Evolutionary conservation across 2,888 invertebrate genomes (phyloP).

Genomic region (Drosophila falleni): DNA sequence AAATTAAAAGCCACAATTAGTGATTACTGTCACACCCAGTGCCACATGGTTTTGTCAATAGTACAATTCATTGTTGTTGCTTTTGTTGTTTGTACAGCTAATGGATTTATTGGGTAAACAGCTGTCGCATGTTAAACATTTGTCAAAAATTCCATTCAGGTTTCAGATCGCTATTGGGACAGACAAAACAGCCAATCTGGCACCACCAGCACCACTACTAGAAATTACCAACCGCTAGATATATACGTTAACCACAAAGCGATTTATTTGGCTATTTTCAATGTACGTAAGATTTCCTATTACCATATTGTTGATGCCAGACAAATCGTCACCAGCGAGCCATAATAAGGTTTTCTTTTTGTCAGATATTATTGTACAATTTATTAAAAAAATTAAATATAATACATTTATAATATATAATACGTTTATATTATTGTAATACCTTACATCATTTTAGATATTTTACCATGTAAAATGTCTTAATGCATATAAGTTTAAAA

Average conservation of each 20-base stretch:
- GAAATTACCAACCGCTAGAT: conserved; percentile 2
- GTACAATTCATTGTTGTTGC: conserved; percentile 49
- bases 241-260: conserved; percentile 14
- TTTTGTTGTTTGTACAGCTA: conserved; percentile 70
- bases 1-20: conserved; percentile 69
- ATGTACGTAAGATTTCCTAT: conserved; percentile 10
- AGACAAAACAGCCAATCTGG: conserved; percentile 49
- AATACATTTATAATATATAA: no score
- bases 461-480: background rate
- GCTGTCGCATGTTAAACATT: conserved; percentile 76
- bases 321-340: conserved; percentile 30
- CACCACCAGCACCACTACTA: conserved; percentile 36
- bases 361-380: background rate
- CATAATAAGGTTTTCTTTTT: conserved; percentile 7
- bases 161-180: conserved; percentile 43
- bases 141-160: conserved; percentile 73
- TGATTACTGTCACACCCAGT: conserved; percentile 71
- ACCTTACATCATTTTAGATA: no score
- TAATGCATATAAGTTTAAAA: background rate
- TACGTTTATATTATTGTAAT: background rate
- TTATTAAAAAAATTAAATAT: background rate
- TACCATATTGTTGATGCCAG: conserved; percentile 32
- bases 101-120: conserved; percentile 80
- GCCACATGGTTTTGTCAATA: conserved; percentile 67
- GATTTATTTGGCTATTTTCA: conserved; percentile 34